Conservation (phyloP, 2,888 invertebrate genomes). For the Drymonia ruficornis region DNA sequence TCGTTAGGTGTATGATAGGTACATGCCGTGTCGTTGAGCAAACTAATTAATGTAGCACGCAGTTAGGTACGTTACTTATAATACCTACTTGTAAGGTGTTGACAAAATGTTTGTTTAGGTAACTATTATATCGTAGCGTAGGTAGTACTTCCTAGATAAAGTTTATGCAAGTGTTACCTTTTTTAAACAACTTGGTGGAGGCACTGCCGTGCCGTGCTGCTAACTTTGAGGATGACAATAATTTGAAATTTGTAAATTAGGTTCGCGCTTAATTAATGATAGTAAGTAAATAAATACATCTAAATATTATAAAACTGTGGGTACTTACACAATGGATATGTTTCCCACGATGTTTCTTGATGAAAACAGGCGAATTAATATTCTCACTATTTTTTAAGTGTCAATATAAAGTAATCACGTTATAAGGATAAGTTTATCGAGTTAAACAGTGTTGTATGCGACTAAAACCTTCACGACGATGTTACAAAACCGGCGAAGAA, state of each 20-base stretch:
- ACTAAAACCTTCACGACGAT: slow-evolving; percentile 72
- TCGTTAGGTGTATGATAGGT: neutral
- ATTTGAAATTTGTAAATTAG: too few relatives aligned
- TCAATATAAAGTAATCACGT: slow-evolving; percentile 32
- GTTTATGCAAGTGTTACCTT: too few relatives aligned
- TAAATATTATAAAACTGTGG: slow-evolving; percentile 2
- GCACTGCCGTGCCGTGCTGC: too few relatives aligned
- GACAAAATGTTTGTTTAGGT: too few relatives aligned
- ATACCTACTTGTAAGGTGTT: too few relatives aligned
- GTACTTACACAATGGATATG: slow-evolving; percentile 61
- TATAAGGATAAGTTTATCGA: slow-evolving; percentile 29
- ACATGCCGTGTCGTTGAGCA: neutral
- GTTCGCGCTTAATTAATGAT: too few relatives aligned
- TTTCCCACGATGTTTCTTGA: slow-evolving; percentile 68
- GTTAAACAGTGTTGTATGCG: slow-evolving; percentile 46
- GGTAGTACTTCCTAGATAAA: too few relatives aligned
- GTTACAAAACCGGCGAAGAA: slow-evolving; percentile 75
- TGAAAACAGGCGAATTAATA: slow-evolving; percentile 49
- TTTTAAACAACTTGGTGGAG: too few relatives aligned
- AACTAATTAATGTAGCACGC: neutral
- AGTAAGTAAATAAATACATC: neutral
- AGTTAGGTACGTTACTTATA: too few relatives aligned
- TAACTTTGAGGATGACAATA: too few relatives aligned
- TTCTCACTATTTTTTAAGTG: slow-evolving; percentile 47
- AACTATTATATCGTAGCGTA: too few relatives aligned